Evolutionary conservation across 2,113 vertebrate species (phyloP), one percentile per base, ranked within the genome.

Genomic region (Tyto alba): DNA sequence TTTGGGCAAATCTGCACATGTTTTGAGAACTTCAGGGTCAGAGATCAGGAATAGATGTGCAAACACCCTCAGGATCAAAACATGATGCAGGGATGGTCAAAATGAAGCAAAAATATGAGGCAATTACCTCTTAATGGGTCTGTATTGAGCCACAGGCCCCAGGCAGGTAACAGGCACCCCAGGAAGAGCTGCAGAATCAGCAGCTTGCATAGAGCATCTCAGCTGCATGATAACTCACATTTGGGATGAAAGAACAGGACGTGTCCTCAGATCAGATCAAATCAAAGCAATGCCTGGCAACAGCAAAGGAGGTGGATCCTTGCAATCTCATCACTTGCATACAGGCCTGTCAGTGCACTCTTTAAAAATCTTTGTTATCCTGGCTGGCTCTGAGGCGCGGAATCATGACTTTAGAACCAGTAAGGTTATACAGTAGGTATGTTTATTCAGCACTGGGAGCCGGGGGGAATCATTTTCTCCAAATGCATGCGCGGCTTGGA

Each of bases 81-180:
- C 11, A 38, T 3, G 11, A 9, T 50, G 11, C 20, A 19, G 38
- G 5, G 15, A 27, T 7, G n/a, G 19, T 30, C 27, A 69, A 75
- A 79, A 60, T 10, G 4, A 77, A 86, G 22, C 4, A 55, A 88
- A 82, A 73, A 23, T 16, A 17, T 53, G 72, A 63, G 16, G 5
- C 14, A 34, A 7, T 50, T 62, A 13, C 5, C 21, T 27, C 29
- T 25, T 7, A 53, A n/a, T 4, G 48, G 34, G 17, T 74, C 55
- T 2, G 0, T 15, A 30, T 4, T 2, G 5, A 57, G n/a, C 36
- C 19, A 27, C 0, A 0, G 48, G 41, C 47, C 60, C 5, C 27
- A 34, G 79, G 48, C 36, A 71, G 36, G 19, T 36, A 14, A 32
- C 48, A 18, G n/a, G 10, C 10, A 30, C 19, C 27, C 36, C 50